Base-by-base conservation (phyloP, 2,888 invertebrate genomes). In the Erebia epiphron region DNA sequence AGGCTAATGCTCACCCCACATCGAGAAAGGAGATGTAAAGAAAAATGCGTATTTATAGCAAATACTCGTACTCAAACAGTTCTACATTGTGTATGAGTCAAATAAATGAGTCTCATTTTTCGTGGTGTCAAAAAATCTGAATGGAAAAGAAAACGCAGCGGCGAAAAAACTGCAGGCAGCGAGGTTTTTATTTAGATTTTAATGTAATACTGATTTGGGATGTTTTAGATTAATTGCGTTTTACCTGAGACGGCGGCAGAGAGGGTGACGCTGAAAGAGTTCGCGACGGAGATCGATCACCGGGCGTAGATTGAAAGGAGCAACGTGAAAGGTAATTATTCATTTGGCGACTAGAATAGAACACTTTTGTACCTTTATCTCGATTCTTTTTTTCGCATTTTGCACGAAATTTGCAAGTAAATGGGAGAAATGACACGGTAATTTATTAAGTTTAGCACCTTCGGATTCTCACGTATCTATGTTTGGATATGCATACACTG, bases 1-100 rank as follows among this genome's bases (percentile, higher is more conserved):
- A 86, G 88, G 87, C 92, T 91, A 91, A 91, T 90, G 87, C 88
- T 88, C 91, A 91, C 92, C 93, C 93, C 87, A 91, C 83, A 81
- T 87, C 82, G 84, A 88, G 88, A 88, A 90, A 90, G 89, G 91
- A 92, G 92, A 92, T 90, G 91, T 87, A 89, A 90, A 93, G 92
- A 93, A 93, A 92, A 93, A 93, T 93, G 83, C 92, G 92, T 93
- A 93, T 93, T 93, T 93, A 93, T 93, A 93, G 93, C 93, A 93
- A 94, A 94, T 94, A 94, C 92, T 92, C 91, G 91, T 93, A 93
- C 93, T 93, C 94, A 93, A 94, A 94, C 93, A 93, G 92, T 89
- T 91, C 90, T 90, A 93, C 93, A 93, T 93, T 93, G 93, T 94
- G 92, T 93, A 91, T 92, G 93, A 93, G 90, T 92, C 92, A 91